Base-by-base conservation (phyloP, 2,797 vertebrate species). In the Sciaenops ocellatus region DNA sequence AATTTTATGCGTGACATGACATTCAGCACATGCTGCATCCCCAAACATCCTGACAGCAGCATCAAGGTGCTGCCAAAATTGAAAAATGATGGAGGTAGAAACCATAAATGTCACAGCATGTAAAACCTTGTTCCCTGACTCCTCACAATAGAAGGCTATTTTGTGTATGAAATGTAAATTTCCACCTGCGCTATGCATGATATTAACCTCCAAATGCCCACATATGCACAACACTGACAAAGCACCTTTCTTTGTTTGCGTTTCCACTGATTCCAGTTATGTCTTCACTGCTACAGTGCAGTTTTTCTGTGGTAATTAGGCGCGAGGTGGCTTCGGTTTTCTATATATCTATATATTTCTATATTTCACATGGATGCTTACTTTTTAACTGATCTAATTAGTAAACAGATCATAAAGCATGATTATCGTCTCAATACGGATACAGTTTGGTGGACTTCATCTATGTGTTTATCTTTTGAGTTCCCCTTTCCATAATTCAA, bases 1-100 rank as follows among this genome's bases (percentile, higher is more conserved):
- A 85, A 80, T 89, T 86, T 79, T 76, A 79, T 75, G 73, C 60
- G 38, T 85, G 87, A 77, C 84, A 82, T 89, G 89, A 88, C 87
- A 91, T 90, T 89, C 81, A 87, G 73, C 73, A 82, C 85, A 76
- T 47, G 78, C 65, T 62, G 72, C 74, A 74, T 75, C 82, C 61
- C 75, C 69, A 82, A 85, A 85, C 86, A 80, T 82, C 78, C 81
- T 73, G 79, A 87, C 85, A 83, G 83, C 61, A 68, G 57, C 65
- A 20, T 85, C 81, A 86, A 80, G 84, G 76, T 74, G 81, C 82
- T 84, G 77, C 83, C 84, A 85, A 82, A 83, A 89, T 84, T 78
- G 73, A 89, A 87, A 89, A 87, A 90, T 86, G 78, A 89, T 74
- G 71, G 76, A 28, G 71, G 84, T 41, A 62, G 60, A 78, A 81